These are phyloP conservation scores for Bambusicola thoracicus DNA, from an alignment of 2,113 vertebrate species.

Conservation along the genomic window DNA sequence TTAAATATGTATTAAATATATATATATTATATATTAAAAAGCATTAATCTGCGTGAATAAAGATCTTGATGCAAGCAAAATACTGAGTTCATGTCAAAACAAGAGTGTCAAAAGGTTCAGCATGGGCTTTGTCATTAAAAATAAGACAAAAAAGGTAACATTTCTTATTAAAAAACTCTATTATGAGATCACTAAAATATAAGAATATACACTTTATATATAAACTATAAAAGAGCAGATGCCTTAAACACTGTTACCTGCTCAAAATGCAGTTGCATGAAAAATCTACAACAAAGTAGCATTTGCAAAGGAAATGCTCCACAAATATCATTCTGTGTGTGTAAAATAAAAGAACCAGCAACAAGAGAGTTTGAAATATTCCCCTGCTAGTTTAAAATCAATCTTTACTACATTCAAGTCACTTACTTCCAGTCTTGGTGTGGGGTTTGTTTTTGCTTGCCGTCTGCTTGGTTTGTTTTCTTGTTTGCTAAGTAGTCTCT, in stretches of 20 bases:
- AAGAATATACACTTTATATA: too few relatives aligned
- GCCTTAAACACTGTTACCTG: conserved; percentile 1
- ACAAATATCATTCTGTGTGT: not conserved
- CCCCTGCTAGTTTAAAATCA: conserved; percentile 6
- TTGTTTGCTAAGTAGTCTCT: not conserved
- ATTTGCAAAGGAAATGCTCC: not conserved
- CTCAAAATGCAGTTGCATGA: not conserved
- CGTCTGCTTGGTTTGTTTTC: not conserved
- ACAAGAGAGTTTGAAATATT: not conserved
- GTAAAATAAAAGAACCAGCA: conserved; percentile 43
- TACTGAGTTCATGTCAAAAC: not conserved
- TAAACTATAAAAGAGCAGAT: too few relatives aligned
- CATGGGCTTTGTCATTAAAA: not conserved
- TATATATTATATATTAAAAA: too few relatives aligned
- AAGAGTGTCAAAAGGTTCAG: not conserved
- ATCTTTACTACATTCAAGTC: not conserved
- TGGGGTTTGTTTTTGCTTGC: not conserved
- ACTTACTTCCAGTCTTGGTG: not conserved
- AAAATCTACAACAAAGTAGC: not conserved
- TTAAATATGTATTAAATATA: too few relatives aligned
- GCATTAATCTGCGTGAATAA: not conserved
- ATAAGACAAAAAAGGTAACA: not conserved
- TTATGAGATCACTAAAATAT: not conserved
- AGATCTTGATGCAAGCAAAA: not conserved
- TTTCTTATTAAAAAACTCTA: not conserved